phyloP scores from a whole-genome alignment of 30 jellyfish, hydroid and myxozoan species.

The Turritopsis dohrnii region DNA sequence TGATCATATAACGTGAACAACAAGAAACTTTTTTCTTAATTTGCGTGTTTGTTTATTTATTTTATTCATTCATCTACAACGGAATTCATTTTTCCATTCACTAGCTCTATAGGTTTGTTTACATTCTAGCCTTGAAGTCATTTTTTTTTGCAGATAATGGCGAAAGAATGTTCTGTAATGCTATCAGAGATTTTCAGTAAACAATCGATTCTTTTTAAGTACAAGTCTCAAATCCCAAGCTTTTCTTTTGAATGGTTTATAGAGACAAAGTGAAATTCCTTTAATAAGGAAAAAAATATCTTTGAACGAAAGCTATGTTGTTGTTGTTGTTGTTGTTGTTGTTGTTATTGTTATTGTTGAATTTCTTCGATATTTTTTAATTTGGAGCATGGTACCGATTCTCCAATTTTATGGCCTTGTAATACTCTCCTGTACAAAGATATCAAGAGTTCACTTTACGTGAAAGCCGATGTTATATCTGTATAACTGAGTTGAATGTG shows the following conservation, averaged over 20 bases:
- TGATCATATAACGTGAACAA: too few relatives aligned
- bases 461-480: too few relatives aligned
- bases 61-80: neutral
- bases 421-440: too few relatives aligned
- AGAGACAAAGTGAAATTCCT: neutral
- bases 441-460: too few relatives aligned
- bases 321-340: neutral
- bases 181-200: neutral
- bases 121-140: neutral
- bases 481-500: too few relatives aligned
- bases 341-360: neutral
- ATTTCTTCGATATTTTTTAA: too few relatives aligned
- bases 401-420: too few relatives aligned
- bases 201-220: neutral
- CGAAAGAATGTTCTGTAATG: neutral
- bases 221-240: neutral
- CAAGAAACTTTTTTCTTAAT: too few relatives aligned
- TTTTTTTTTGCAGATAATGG: neutral
- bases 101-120: neutral
- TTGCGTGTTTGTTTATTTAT: neutral
- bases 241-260: neutral
- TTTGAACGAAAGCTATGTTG: neutral
- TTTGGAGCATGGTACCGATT: too few relatives aligned
- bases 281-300: neutral
- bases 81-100: neutral